Evolutionary conservation across 2,888 invertebrate genomes (phyloP).

Genomic region (Stegana nigrithorax): DNA sequence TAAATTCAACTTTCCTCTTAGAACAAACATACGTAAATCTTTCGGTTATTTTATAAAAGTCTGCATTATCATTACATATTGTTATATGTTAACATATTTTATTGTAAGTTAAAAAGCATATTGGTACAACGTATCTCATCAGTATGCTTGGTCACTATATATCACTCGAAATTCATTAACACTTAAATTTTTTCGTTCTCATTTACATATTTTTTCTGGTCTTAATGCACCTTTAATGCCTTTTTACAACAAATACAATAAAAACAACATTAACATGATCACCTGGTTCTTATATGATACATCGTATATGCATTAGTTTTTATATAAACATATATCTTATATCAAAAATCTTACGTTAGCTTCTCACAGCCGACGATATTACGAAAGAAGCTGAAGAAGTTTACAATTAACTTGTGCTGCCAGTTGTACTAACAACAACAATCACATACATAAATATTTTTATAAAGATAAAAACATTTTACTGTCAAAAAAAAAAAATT

Average conservation of each 20-base stretch:
- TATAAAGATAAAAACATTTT: conserved; percentile 31
- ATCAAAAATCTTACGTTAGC: too few relatives aligned
- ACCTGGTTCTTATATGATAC: conserved; percentile 38
- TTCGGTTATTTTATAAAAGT: too few relatives aligned
- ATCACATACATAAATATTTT: conserved; percentile 41
- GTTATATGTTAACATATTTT: too few relatives aligned
- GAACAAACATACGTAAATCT: too few relatives aligned
- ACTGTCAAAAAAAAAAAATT: too few relatives aligned
- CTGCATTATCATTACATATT: too few relatives aligned
- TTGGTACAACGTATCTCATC: neutral
- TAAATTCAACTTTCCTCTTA: too few relatives aligned
- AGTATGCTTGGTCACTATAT: conserved; percentile 37
- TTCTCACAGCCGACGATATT: too few relatives aligned
- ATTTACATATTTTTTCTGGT: conserved; percentile 2
- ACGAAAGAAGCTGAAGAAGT: neutral
- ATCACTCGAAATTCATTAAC: conserved; percentile 39
- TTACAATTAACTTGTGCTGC: too few relatives aligned
- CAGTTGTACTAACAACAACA: conserved; percentile 27
- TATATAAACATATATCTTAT: neutral
- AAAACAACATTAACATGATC: conserved; percentile 50
- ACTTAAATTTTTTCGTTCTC: conserved; percentile 13
- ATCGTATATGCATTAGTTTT: neutral
- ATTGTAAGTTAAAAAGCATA: conserved; percentile 5
- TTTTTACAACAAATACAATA: conserved; percentile 3
- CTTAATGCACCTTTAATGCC: conserved; percentile 11